These are phyloP conservation scores for Parelbella ahira DNA, from an alignment of 2,888 invertebrate genomes.

Conservation along the genomic window DNA sequence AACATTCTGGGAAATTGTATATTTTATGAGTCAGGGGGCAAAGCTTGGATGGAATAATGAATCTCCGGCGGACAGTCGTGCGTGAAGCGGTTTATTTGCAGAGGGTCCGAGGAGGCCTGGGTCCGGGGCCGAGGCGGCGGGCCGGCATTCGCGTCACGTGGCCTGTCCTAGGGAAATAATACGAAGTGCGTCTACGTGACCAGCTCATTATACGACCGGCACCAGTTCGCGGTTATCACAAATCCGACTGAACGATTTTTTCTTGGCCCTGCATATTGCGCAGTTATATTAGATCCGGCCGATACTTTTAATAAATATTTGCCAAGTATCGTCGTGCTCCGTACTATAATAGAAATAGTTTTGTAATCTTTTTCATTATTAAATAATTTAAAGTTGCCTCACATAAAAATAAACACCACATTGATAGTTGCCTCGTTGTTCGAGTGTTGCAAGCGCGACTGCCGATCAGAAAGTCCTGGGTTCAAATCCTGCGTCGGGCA, in stretches of 20 bases:
- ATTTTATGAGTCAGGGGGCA: conserved; percentile 51
- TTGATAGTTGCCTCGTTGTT: no score
- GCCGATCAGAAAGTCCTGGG: no score
- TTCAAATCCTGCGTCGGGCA: no score
- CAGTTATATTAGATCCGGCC: no score
- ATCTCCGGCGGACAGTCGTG: conserved; percentile 75
- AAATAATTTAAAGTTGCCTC: no score
- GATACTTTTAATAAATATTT: no score
- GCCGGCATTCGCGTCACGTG: conserved; percentile 75
- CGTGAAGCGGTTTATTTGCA: conserved; percentile 79
- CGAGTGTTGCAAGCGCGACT: no score
- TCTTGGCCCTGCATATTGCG: no score
- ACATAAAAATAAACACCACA: no score
- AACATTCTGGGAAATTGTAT: conserved; percentile 27
- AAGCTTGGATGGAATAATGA: conserved; percentile 72
- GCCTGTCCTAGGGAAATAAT: conserved; percentile 79
- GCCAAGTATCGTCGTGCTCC: no score
- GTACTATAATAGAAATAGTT: no score
- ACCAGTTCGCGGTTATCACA: conserved; percentile 54
- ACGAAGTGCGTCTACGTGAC: conserved; percentile 81
- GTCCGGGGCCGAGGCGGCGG: conserved; percentile 52
- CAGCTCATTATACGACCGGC: conserved; percentile 75
- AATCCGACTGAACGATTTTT: conserved; percentile 26
- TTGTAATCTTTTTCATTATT: no score
- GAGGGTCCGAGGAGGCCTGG: conserved; percentile 68